These are phyloP conservation scores for Acanthosepion pharaonis DNA, from an alignment of 2,888 invertebrate species.

Conservation along the genomic window DNA sequence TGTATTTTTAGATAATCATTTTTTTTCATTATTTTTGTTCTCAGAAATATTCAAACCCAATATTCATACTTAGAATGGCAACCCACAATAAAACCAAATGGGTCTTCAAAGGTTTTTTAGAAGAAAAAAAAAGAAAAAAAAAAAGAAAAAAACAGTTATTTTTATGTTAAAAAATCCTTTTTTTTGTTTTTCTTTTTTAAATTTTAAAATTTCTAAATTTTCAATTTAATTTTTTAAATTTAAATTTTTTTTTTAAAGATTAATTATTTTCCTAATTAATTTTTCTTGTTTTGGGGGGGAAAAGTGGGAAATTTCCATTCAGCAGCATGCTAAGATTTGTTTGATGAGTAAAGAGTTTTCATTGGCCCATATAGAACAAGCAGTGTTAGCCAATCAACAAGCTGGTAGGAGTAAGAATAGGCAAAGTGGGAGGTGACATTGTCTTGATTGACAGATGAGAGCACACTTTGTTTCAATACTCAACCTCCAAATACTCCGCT, in stretches of 20 bases:
- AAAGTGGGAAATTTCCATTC: background rate
- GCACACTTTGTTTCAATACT: constrained; percentile 38
- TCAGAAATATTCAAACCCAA: background rate
- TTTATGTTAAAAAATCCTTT: background rate
- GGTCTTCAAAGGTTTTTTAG: background rate
- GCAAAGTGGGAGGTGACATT: constrained; percentile 33
- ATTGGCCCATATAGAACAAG: constrained; percentile 24
- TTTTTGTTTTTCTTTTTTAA: background rate
- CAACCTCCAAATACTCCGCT: constrained; percentile 78
- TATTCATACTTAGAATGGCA: background rate
- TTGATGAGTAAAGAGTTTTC: constrained; percentile 33
- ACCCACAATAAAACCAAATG: background rate
- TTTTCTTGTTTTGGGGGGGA: background rate
- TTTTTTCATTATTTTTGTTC: background rate
- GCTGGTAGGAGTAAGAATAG: constrained; percentile 44
- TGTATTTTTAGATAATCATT: background rate
- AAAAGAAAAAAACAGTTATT: background rate
- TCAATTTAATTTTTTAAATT: background rate
- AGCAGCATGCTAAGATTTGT: constrained; percentile 33
- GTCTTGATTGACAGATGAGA: background rate
- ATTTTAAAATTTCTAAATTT: background rate
- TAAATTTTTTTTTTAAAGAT: background rate
- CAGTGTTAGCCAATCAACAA: constrained; percentile 41
- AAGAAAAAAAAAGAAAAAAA: background rate
- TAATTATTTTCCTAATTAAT: background rate